phyloP scores from a whole-genome alignment of 2,113 vertebrate genomes.

The Girardinichthys multiradiatus region DNA sequence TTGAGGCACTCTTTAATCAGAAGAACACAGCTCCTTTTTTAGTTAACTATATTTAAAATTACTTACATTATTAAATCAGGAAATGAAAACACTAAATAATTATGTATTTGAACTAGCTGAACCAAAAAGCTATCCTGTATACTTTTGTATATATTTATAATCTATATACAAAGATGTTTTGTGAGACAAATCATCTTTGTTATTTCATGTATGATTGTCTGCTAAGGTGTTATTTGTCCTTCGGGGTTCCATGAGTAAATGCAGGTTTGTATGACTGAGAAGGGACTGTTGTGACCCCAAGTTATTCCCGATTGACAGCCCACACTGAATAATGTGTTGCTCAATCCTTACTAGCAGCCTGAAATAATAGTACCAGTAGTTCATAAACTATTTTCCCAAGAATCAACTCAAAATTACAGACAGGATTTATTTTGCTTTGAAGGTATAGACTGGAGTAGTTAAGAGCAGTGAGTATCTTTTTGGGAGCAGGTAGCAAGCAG shows the following conservation, averaged over 20 bases:
- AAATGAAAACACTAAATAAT: not conserved
- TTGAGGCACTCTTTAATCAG: not conserved
- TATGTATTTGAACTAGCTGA: not conserved
- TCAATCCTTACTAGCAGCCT: not conserved
- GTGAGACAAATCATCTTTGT: no score
- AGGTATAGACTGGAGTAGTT: not conserved
- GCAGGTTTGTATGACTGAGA: not conserved
- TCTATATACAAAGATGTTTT: no score
- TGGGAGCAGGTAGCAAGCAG: no score
- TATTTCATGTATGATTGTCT: not conserved
- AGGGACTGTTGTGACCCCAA: not conserved
- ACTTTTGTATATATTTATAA: no score
- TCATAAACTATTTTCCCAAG: not conserved
- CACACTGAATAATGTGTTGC: not conserved
- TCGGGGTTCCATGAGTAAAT: not conserved
- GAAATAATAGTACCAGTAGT: not conserved
- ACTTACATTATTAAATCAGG: not conserved
- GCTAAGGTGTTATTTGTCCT: not conserved
- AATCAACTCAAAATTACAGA: not conserved
- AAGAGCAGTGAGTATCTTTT: no score
- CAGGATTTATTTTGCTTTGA: not conserved
- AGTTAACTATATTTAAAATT: not conserved
- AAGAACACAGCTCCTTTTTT: no score
- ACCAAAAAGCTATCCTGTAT: not conserved
- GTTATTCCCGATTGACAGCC: no score